These are phyloP conservation scores for Saimiri boliviensis DNA, from an alignment of 2,113 vertebrate species.

Conservation along the genomic window DNA sequence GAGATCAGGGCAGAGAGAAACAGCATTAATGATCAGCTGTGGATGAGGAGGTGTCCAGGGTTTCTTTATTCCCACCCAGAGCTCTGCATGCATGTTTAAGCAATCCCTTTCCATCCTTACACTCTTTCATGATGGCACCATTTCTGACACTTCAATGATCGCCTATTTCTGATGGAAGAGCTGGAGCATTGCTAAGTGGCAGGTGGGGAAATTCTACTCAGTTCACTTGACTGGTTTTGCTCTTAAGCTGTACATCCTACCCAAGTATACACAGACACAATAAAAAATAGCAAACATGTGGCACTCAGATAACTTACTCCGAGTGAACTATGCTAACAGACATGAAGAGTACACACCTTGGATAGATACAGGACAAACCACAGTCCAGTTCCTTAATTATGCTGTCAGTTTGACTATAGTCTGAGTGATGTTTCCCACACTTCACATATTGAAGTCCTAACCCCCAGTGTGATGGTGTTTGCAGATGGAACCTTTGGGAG, in stretches of 20 bases:
- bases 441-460: neutral
- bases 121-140: neutral
- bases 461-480: neutral
- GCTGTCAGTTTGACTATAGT: neutral
- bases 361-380: neutral
- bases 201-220: constrained; percentile 27
- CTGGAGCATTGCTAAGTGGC: constrained; percentile 3
- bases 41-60: neutral
- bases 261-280: neutral
- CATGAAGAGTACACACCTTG: neutral
- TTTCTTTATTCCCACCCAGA: neutral
- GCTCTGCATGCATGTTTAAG: neutral
- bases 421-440: neutral
- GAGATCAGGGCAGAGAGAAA: neutral
- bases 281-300: neutral
- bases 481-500: neutral
- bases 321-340: neutral
- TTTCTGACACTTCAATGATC: neutral
- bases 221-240: neutral
- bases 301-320: neutral
- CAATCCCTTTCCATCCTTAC: neutral
- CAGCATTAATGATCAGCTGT: neutral
- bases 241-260: neutral
- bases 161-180: neutral
- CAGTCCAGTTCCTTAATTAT: neutral